Evolutionary conservation across 2,797 vertebrate genomes (phyloP), one percentile per base, ranked within the genome.

Genomic region (Helarctos malayanus): DNA sequence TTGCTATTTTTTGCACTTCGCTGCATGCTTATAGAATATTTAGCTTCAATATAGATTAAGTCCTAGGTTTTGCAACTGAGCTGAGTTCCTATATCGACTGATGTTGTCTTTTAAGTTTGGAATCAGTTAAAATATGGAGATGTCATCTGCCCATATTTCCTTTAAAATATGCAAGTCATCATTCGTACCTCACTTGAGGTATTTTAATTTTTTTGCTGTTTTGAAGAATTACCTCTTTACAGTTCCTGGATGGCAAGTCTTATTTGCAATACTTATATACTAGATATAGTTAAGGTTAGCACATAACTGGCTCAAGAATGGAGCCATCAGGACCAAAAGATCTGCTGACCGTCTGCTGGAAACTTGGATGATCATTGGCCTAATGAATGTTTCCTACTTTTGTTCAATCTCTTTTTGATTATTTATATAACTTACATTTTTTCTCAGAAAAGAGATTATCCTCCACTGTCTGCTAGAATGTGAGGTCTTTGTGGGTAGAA

Each of bases 1-100:
- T 98, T 98, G 98, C 98, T 99, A 95, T 98, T 98, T 99, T 99
- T 99, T 99, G 98, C 98, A 98, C 98, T 98, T 98, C 98, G 97
- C 96, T 98, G 98, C 97, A 98, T 99, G 97, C 98, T 98, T 99
- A 99, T 99, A 98, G 98, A 99, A 99, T 98, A 98, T 98, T 99
- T 99, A 98, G 98, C 97, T 99, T 98, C 98, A 96, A 76, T 98
- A 98, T 98, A 98, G 98, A 98, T 98, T 98, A 99, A 98, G 97
- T 98, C 97, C 95, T 95, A 96, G 94, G 76, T 92, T 98, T 98
- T 97, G 97, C 95, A 98, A 98, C 96, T 96, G 97, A 97, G 94
- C 92, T 85, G 83, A 94, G 97, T 97, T 97, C 94, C 91, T 96
- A 32, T 96, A 95, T 96, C 97, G 97, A 95, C 89, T 98, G 95